These are phyloP conservation scores for Microtus oregoni DNA, from an alignment of 2,113 vertebrate genomes.

Conservation along the genomic window DNA sequence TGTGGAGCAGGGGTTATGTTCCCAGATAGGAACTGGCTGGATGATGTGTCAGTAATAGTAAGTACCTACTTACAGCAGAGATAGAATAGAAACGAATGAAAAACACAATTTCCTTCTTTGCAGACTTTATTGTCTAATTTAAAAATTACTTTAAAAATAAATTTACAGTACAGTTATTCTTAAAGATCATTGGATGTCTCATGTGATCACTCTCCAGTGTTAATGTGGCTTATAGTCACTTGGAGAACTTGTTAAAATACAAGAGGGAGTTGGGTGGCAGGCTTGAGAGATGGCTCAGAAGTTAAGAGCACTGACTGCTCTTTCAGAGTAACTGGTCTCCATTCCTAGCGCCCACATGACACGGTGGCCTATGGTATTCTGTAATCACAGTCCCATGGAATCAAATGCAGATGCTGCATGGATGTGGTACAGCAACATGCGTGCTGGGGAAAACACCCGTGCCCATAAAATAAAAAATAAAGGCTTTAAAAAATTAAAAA, in stretches of 20 bases:
- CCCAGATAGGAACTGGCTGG: neutral
- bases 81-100: neutral
- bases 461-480: neutral
- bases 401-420: neutral
- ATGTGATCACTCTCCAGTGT: neutral
- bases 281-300: neutral
- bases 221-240: neutral
- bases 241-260: neutral
- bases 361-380: neutral
- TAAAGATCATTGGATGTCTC: neutral
- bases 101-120: neutral
- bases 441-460: neutral
- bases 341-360: neutral
- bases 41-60: neutral
- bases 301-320: neutral
- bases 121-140: conserved; percentile 5
- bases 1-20: neutral
- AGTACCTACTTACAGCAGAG: neutral
- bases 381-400: neutral
- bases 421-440: neutral
- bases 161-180: neutral
- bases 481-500: neutral
- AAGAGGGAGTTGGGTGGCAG: neutral
- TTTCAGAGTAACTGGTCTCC: neutral
- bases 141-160: neutral